phyloP scores from a whole-genome alignment of 2,888 invertebrate genomes.

The Lomographa bimaculata region DNA sequence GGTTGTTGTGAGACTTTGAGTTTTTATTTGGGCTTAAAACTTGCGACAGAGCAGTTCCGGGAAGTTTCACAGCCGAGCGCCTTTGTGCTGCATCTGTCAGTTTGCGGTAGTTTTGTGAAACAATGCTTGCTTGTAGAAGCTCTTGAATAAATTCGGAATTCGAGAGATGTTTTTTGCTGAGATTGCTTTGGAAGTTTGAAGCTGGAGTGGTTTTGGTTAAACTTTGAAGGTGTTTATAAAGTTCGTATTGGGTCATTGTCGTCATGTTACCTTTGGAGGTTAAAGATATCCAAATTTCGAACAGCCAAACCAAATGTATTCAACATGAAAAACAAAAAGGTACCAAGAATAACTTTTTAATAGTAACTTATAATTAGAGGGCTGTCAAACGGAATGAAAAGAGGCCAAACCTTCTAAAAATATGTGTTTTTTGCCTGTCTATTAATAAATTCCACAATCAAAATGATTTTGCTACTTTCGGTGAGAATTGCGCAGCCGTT shows the following conservation, averaged over 20 bases:
- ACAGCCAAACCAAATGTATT: too few relatives aligned
- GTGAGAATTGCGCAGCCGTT: too few relatives aligned
- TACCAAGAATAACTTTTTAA: too few relatives aligned
- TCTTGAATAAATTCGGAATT: conserved; percentile 18
- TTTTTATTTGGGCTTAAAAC: conserved; percentile 18
- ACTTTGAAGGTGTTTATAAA: conserved; percentile 1
- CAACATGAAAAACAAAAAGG: too few relatives aligned
- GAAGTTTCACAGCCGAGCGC: conserved; percentile 3
- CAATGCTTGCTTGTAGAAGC: conserved; percentile 17
- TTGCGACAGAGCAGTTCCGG: conserved; percentile 1
- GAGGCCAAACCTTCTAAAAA: too few relatives aligned
- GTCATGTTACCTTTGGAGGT: background rate
- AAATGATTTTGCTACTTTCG: too few relatives aligned
- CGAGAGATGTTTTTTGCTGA: conserved; percentile 9
- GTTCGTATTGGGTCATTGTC: conserved; percentile 1
- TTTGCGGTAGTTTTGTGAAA: conserved; percentile 8
- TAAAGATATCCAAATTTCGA: too few relatives aligned
- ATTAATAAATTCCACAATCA: too few relatives aligned
- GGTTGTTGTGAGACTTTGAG: too few relatives aligned
- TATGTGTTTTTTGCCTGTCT: too few relatives aligned
- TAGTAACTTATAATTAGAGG: too few relatives aligned
- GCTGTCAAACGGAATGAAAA: too few relatives aligned
- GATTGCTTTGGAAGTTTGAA: conserved; percentile 13
- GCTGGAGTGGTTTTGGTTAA: conserved; percentile 1
- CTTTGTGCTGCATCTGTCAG: conserved; percentile 14